A percentile compares a stretch with the other conserved stretches of the same genome.
These are phyloP conservation scores for Picathartes gymnocephalus DNA, from an alignment of 2,113 vertebrate species.

Conservation along the genomic window DNA sequence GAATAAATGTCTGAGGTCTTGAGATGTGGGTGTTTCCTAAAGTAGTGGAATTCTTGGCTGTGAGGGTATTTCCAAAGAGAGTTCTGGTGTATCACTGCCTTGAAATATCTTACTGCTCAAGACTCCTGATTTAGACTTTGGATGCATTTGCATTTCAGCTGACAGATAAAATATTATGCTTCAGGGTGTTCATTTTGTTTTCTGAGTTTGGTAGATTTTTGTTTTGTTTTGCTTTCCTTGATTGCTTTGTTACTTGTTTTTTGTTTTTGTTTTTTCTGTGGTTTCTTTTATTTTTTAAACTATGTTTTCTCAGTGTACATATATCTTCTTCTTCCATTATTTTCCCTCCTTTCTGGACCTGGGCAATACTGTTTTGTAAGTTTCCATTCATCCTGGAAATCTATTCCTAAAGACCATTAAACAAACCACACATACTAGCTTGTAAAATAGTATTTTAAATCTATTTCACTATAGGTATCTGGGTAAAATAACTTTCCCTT, in stretches of 20 bases:
- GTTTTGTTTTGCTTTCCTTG: not conserved
- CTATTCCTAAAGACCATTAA: not conserved
- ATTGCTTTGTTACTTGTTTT: not conserved
- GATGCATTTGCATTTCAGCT: not conserved
- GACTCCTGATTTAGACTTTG: not conserved
- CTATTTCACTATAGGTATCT: not conserved
- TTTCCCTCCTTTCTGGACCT: not conserved
- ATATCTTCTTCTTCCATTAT: not conserved
- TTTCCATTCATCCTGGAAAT: not conserved
- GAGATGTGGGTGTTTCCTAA: not conserved
- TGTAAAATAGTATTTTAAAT: not conserved
- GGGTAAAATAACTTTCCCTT: not conserved
- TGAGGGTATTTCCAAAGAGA: not conserved
- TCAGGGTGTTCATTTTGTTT: not conserved
- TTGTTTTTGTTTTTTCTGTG: too few species aligned
- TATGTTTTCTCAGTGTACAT: not conserved
- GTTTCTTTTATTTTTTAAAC: not conserved
- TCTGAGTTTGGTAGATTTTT: not conserved
- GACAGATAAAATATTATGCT: not conserved
- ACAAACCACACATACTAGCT: rapidly evolving
- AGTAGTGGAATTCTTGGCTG: not conserved
- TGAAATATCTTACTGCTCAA: not conserved
- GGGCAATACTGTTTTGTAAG: not conserved
- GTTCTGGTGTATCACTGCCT: not conserved
- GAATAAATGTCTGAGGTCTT: not conserved